Conservation (phyloP, 2,113 vertebrate species). For the Accipiter cooperii region DNA sequence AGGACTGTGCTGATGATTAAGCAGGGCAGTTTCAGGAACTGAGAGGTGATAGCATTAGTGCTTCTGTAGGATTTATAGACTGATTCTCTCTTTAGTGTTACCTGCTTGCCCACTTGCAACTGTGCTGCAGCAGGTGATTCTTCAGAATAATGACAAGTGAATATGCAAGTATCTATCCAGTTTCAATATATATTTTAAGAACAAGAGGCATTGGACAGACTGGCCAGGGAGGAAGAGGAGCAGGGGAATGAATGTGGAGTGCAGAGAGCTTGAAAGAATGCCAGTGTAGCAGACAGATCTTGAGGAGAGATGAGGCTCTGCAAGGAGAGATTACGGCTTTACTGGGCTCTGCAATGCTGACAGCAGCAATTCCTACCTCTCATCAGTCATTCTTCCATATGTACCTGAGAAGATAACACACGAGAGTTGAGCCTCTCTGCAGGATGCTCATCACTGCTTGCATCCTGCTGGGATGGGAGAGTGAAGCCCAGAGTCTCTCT, state of each 20-base stretch:
- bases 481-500: not conserved
- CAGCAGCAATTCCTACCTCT: not conserved
- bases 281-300: not conserved
- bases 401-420: not conserved
- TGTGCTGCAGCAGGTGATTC: not conserved
- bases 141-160: not conserved
- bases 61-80: not conserved
- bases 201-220: not conserved
- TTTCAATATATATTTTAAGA: not conserved
- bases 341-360: not conserved
- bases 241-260: not conserved
- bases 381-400: not conserved
- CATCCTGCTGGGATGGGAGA: not conserved
- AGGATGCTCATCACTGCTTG: not conserved
- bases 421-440: not conserved
- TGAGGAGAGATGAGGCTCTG: not conserved
- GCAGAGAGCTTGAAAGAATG: not conserved
- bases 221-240: not conserved
- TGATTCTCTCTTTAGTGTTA: not conserved
- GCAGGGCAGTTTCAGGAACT: not conserved
- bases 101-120: not conserved
- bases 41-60: not conserved
- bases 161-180: not conserved
- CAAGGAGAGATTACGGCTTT: not conserved
- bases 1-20: not conserved